These are phyloP conservation scores for Acanthaster planci DNA, from an alignment of 35 echinoderm and acorn worm species.

Conservation along the genomic window DNA sequence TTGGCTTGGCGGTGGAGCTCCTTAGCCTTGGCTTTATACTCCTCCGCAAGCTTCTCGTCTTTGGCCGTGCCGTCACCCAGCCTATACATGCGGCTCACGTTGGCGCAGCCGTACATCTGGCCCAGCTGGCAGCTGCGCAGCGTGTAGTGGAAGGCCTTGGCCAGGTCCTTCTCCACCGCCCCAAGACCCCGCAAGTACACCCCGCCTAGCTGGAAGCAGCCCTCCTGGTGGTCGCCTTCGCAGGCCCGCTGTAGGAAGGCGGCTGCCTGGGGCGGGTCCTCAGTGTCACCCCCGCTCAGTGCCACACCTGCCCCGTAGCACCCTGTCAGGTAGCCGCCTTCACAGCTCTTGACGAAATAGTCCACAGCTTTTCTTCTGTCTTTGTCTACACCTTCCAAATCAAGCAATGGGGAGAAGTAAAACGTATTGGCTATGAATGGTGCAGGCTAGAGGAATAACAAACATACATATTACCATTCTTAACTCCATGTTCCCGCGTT, in stretches of 20 bases:
- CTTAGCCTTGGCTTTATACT: slow-evolving; percentile 67
- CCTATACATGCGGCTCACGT: slow-evolving; percentile 76
- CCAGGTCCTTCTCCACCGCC: slow-evolving; percentile 59
- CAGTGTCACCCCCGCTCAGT: slow-evolving; percentile 40
- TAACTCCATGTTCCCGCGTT: no score
- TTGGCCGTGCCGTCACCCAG: slow-evolving; percentile 64
- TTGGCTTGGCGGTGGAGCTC: slow-evolving; percentile 58
- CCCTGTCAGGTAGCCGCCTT: slow-evolving; percentile 44
- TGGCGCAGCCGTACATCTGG: slow-evolving; percentile 82
- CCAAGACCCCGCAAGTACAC: slow-evolving; percentile 63
- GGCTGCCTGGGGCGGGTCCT: slow-evolving; percentile 39
- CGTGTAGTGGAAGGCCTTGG: slow-evolving; percentile 52
- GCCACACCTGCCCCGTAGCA: slow-evolving; percentile 69
- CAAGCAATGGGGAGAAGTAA: neutral
- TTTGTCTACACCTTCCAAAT: slow-evolving; percentile 65
- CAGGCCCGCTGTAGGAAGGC: slow-evolving; percentile 62
- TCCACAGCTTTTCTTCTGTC: slow-evolving; percentile 65
- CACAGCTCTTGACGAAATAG: slow-evolving; percentile 83
- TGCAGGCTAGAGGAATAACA: no score
- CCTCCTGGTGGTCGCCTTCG: slow-evolving; percentile 49
- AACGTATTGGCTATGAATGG: neutral
- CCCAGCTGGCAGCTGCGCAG: slow-evolving; percentile 68
- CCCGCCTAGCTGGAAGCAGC: slow-evolving; percentile 76
- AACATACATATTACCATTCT: no score
- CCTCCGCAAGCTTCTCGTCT: slow-evolving; percentile 44